phyloP scores from a whole-genome alignment of 2,797 vertebrate species.

The Leptatherina wallacei region DNA sequence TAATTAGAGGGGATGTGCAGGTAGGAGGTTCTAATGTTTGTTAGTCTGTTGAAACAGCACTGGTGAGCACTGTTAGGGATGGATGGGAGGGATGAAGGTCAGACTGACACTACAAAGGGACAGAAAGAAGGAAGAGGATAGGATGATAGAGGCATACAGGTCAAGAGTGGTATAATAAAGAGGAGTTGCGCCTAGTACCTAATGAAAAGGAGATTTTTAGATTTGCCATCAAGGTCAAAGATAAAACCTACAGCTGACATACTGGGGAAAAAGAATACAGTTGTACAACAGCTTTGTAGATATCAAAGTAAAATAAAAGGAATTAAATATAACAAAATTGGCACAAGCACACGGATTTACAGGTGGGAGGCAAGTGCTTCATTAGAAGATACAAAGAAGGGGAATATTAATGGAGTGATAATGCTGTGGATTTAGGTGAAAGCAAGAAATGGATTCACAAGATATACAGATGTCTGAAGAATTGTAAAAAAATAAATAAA shows the following conservation, averaged over 20 bases:
- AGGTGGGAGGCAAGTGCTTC: slow-evolving; percentile 9
- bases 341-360: slow-evolving; percentile 3
- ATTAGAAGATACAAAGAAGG: slow-evolving; percentile 23
- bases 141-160: slow-evolving; percentile 23
- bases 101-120: slow-evolving; percentile 27
- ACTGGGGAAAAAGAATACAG: slow-evolving; percentile 1
- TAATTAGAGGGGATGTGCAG: slow-evolving; percentile 74
- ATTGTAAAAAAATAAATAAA: background rate
- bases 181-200: background rate
- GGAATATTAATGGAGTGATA: slow-evolving; percentile 52
- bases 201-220: background rate
- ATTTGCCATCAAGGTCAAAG: slow-evolving; percentile 1
- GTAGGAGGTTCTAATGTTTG: slow-evolving; percentile 50
- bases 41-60: slow-evolving; percentile 35
- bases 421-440: slow-evolving; percentile 34
- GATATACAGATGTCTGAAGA: slow-evolving; percentile 26
- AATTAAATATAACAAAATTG: slow-evolving; percentile 10
- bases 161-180: slow-evolving; percentile 13
- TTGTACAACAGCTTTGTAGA: slow-evolving; percentile 8
- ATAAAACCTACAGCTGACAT: slow-evolving; percentile 10
- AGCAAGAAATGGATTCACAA: slow-evolving; percentile 30
- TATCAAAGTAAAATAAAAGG: slow-evolving; percentile 10
- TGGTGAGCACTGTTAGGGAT: slow-evolving; percentile 31
- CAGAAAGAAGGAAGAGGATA: slow-evolving; percentile 7
- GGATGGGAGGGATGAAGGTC: slow-evolving; percentile 26